A percentile compares a stretch with the other conserved stretches of the same genome.
These are phyloP conservation scores for Pipa parva DNA, from an alignment of 2,113 vertebrate genomes.

Conservation along the genomic window DNA sequence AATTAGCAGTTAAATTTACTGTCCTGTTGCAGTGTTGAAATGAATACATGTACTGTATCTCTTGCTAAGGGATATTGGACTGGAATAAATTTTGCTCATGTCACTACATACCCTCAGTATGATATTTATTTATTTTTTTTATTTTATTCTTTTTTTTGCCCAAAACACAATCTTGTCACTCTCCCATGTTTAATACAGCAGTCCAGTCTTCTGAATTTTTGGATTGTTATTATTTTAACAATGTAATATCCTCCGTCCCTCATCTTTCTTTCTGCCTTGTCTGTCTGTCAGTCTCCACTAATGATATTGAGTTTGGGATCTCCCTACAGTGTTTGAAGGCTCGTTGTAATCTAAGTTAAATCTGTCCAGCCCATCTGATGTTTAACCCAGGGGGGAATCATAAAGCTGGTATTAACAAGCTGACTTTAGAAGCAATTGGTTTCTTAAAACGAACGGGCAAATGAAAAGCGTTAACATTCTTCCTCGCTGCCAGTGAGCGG, in stretches of 20 bases:
- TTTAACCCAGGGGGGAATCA: constrained; percentile 1
- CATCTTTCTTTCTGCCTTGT: not conserved
- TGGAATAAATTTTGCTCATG: no score
- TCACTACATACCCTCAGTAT: no score
- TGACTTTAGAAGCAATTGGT: constrained; percentile 34
- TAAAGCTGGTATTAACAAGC: constrained; percentile 41
- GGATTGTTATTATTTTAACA: no score
- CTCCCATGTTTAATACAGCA: no score
- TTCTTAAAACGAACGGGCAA: constrained; percentile 22
- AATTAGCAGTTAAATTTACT: no score
- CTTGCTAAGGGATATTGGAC: no score
- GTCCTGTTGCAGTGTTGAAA: no score
- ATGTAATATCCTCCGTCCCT: not conserved
- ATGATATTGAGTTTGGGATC: constrained; percentile 6
- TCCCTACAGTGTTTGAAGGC: constrained; percentile 18
- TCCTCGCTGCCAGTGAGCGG: constrained; percentile 7
- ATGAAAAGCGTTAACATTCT: constrained; percentile 24
- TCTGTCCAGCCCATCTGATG: constrained; percentile 35
- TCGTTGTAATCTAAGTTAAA: constrained; percentile 31
- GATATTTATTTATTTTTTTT: no score
- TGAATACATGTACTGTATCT: no score
- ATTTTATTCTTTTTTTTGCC: no score
- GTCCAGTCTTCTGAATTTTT: no score
- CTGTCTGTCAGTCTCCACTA: constrained; percentile 4
- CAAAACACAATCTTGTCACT: no score